Evolutionary conservation across 1,140 invertebrate genomes (phyloP).

Genomic region (Heterodera carotae): DNA sequence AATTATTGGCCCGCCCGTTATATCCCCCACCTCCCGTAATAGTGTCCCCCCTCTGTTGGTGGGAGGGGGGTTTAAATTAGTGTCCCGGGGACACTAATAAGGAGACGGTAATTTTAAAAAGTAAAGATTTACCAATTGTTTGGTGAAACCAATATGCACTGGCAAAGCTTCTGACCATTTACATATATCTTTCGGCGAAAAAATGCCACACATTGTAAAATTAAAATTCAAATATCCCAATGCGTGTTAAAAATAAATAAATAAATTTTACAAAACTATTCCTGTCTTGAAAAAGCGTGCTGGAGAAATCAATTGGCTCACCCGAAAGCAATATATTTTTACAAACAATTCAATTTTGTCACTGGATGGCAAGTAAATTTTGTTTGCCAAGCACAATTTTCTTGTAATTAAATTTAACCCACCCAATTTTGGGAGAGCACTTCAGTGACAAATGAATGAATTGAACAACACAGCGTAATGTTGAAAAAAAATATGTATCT

Average conservation of each 20-base stretch:
- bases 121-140: conserved; percentile 56
- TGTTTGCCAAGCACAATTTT: background rate
- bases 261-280: background rate
- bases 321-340: background rate
- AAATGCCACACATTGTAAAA: conserved; percentile 43
- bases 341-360: conserved; percentile 11
- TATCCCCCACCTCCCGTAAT: no score
- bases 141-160: conserved; percentile 63
- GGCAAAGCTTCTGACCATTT: conserved; percentile 61
- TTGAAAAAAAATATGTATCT: no score
- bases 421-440: background rate
- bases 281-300: background rate
- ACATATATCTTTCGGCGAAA: conserved; percentile 48
- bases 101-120: no score
- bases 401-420: background rate
- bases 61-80: no score
- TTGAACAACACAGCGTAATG: no score
- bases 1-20: no score
- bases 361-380: background rate
- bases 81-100: no score
- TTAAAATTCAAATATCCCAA: background rate
- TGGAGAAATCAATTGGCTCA: background rate
- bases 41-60: no score
- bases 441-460: background rate
- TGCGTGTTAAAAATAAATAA: background rate